Evolutionary conservation across 1,140 invertebrate genomes (phyloP).

Genomic region (Hetaerina americana): DNA sequence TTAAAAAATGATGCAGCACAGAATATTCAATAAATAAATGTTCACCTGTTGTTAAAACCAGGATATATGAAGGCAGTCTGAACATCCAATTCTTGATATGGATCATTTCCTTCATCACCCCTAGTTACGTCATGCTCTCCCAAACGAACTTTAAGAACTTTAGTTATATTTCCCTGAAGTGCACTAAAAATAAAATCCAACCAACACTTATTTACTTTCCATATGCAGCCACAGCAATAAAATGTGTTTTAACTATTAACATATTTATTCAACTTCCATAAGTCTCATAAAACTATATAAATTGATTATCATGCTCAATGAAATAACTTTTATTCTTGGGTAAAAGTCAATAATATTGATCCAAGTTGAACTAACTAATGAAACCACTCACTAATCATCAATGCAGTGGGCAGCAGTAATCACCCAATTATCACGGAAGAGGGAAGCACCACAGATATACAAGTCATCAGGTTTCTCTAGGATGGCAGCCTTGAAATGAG

Average conservation of each 20-base stretch:
- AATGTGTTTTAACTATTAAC: too few relatives aligned
- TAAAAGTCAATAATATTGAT: too few relatives aligned
- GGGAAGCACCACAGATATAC: constrained; percentile 40
- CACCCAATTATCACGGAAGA: constrained; percentile 36
- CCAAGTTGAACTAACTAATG: too few relatives aligned
- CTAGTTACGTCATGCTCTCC: constrained; percentile 36
- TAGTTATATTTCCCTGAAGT: neutral
- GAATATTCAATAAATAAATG: too few relatives aligned
- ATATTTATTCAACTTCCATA: too few relatives aligned
- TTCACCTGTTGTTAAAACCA: constrained; percentile 27
- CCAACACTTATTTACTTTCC: neutral
- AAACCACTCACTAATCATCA: constrained; percentile 33
- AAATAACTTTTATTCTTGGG: neutral
- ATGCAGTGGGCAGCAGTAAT: constrained; percentile 49
- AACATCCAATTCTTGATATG: constrained; percentile 22
- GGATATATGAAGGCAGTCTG: constrained; percentile 22
- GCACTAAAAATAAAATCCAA: neutral
- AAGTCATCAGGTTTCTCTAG: constrained; percentile 30
- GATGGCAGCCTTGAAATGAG: constrained; percentile 28
- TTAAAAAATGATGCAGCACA: too few relatives aligned
- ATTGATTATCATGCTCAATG: too few relatives aligned
- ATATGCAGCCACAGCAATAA: constrained; percentile 2
- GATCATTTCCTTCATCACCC: constrained; percentile 16
- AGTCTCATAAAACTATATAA: too few relatives aligned
- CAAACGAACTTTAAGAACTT: constrained; percentile 28